Percentiles rank a stretch among this genome's conserved stretches.
Evolutionary conservation across 2,113 vertebrate species (phyloP).

Genomic region (Eolophus roseicapilla): DNA sequence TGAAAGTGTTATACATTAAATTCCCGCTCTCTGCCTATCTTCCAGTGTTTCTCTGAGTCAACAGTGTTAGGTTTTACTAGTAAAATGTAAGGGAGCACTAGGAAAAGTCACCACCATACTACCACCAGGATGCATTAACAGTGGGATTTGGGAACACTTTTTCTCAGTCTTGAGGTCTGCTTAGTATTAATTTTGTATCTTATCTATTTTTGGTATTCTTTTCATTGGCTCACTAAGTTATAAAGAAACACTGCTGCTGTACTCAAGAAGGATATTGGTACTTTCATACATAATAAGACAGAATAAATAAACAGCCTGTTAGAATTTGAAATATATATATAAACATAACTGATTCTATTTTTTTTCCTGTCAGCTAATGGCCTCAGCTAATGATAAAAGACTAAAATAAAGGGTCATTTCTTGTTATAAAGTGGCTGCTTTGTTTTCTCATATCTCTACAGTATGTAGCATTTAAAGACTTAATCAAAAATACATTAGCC

Average conservation of each 20-base stretch:
- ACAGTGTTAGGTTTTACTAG: not conserved
- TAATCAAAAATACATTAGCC: not conserved
- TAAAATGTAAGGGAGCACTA: not conserved
- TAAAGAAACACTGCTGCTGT: not conserved
- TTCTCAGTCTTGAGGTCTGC: not conserved
- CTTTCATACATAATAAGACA: not conserved
- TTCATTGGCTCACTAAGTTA: not conserved
- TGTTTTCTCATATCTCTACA: not conserved
- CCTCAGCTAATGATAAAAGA: not conserved
- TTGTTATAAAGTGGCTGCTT: not conserved
- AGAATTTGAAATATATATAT: not conserved
- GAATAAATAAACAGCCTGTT: not conserved
- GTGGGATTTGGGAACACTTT: not conserved
- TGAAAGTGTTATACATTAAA: not conserved
- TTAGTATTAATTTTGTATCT: not conserved
- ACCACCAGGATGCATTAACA: not conserved
- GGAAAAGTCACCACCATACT: not conserved
- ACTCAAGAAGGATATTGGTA: not conserved
- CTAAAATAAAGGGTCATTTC: fast-evolving
- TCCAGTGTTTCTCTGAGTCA: not conserved
- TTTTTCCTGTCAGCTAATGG: not conserved
- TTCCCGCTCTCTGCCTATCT: not conserved
- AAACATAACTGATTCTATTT: not conserved
- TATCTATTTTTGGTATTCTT: not conserved
- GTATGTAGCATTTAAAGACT: not conserved